Evolutionary conservation across 2,797 vertebrate species (phyloP).

Genomic region (Pipistrellus nathusii): DNA sequence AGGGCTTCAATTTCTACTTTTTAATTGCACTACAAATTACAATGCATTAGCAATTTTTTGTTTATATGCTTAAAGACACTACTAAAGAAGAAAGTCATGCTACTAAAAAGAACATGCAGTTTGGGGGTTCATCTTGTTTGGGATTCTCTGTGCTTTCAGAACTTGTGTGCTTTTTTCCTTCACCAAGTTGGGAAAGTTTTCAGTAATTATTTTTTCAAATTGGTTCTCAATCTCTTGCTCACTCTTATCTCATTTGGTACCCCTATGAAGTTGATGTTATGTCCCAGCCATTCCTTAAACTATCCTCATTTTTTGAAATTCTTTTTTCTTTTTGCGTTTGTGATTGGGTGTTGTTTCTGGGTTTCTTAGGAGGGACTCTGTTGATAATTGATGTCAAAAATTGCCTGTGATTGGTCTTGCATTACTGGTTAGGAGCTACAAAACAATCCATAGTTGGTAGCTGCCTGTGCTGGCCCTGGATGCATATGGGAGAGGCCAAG

Average conservation of each 20-base stretch:
- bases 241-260: background rate
- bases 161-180: background rate
- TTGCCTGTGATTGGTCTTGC: background rate
- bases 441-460: background rate
- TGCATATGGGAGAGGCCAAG: background rate
- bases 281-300: background rate
- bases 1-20: background rate
- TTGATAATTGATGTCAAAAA: background rate
- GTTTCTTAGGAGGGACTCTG: background rate
- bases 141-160: background rate
- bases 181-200: background rate
- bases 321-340: background rate
- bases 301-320: background rate
- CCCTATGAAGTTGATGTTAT: background rate
- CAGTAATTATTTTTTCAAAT: background rate
- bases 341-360: background rate
- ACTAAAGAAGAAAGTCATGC: conserved; percentile 20
- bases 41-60: conserved; percentile 14
- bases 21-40: conserved; percentile 60
- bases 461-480: background rate
- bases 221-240: background rate
- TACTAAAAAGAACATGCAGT: conserved; percentile 48
- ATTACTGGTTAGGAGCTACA: background rate
- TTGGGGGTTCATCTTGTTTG: background rate
- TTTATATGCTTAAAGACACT: conserved; percentile 21